Conservation (phyloP, 2,113 vertebrate species). For the Solea solea region DNA sequence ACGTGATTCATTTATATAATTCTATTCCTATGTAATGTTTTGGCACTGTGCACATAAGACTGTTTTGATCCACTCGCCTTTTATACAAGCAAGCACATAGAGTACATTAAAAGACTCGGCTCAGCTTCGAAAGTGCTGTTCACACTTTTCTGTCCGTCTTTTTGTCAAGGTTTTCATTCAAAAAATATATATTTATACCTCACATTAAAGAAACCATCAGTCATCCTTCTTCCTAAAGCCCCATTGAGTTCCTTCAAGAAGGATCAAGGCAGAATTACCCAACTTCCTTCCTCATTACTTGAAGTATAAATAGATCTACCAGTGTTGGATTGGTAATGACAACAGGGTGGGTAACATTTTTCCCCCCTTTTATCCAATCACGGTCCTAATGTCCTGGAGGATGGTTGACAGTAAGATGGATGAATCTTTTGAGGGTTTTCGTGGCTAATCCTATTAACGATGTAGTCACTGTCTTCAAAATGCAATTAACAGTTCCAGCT, state of each 20-base stretch:
- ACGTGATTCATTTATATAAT: too few relatives aligned
- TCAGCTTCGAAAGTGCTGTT: too few relatives aligned
- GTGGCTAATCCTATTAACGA: constrained; percentile 75
- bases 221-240: constrained; percentile 47
- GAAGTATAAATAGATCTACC: constrained; percentile 76
- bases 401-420: constrained; percentile 77
- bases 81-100: too few relatives aligned
- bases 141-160: background rate
- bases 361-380: constrained; percentile 72
- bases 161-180: constrained; percentile 44
- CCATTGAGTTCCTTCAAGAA: constrained; percentile 62
- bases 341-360: constrained; percentile 69
- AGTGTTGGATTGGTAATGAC: constrained; percentile 69
- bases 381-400: constrained; percentile 58
- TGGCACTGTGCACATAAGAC: too few relatives aligned
- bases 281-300: constrained; percentile 74
- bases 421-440: constrained; percentile 74
- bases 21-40: too few relatives aligned
- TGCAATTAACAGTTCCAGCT: constrained; percentile 68
- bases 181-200: constrained; percentile 64
- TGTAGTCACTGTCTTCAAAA: constrained; percentile 70
- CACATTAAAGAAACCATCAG: constrained; percentile 70
- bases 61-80: too few relatives aligned
- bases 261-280: constrained; percentile 74
- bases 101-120: too few relatives aligned